phyloP scores from a whole-genome alignment of 1,140 invertebrate species.

The Ostrea denselamellosa region DNA sequence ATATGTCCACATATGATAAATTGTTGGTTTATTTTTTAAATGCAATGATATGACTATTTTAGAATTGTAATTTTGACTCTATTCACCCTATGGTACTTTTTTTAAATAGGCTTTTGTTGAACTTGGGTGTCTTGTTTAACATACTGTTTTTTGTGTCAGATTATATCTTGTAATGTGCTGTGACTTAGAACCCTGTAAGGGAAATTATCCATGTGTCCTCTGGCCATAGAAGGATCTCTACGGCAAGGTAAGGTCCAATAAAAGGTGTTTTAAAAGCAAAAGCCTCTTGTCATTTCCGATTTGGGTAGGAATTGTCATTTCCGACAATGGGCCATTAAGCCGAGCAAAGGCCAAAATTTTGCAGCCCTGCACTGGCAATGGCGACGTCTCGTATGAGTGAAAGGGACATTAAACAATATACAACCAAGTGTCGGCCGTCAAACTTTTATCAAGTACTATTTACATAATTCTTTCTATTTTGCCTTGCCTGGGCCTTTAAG shows the following conservation, averaged over 20 bases:
- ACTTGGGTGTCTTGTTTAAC: conserved; percentile 35
- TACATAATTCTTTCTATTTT: no score
- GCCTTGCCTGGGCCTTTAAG: no score
- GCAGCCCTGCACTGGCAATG: no score
- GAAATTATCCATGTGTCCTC: conserved; percentile 34
- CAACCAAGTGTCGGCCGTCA: no score
- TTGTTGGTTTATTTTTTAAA: conserved; percentile 37
- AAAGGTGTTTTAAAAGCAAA: conserved; percentile 27
- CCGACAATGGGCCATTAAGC: no score
- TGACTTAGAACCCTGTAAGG: conserved; percentile 39
- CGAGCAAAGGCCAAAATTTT: no score
- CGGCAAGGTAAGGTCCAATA: conserved; percentile 36
- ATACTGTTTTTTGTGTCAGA: conserved; percentile 37
- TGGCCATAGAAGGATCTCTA: conserved; percentile 36
- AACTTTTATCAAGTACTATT: no score
- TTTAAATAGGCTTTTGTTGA: conserved; percentile 28
- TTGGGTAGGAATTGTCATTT: neutral
- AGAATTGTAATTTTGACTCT: conserved; percentile 36
- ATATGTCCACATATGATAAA: conserved; percentile 32
- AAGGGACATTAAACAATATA: no score
- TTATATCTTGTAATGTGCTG: conserved; percentile 37
- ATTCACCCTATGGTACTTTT: conserved; percentile 22
- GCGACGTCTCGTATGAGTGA: no score
- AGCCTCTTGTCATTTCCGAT: neutral
- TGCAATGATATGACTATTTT: conserved; percentile 35